These are phyloP conservation scores for Enhydra lutris DNA, from an alignment of 2,113 vertebrate genomes.

Conservation along the genomic window DNA sequence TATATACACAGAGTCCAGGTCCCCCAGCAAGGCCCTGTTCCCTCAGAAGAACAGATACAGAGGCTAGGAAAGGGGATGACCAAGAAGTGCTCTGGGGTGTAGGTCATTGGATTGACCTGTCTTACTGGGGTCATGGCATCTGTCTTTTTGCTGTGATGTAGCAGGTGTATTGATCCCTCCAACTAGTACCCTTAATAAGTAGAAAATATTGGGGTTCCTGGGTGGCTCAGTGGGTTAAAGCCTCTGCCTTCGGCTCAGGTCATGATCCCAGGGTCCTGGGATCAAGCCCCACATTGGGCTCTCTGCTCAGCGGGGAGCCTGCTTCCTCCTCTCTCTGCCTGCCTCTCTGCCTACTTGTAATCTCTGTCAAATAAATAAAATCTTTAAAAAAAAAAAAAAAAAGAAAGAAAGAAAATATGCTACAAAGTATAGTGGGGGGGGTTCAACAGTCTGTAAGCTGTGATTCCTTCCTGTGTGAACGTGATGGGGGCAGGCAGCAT, in stretches of 20 bases:
- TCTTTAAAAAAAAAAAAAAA: too few species aligned
- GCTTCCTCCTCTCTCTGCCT: too few species aligned
- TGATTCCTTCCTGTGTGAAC: background rate
- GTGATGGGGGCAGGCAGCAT: background rate
- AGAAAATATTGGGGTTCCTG: background rate
- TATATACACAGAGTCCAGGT: background rate
- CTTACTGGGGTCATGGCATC: background rate
- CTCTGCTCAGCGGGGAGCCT: too few species aligned
- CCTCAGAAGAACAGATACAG: background rate
- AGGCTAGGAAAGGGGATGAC: background rate
- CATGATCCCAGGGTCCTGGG: too few species aligned
- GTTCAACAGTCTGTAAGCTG: rapidly evolving
- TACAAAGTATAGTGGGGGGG: background rate
- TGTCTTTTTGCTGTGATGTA: background rate
- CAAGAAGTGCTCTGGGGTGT: background rate
- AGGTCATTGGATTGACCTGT: background rate
- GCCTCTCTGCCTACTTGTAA: too few species aligned
- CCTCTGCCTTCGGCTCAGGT: too few species aligned
- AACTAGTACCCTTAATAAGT: background rate
- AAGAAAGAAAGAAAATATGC: background rate
- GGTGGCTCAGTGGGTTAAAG: too few species aligned
- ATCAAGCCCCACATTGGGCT: too few species aligned
- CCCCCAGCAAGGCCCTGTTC: background rate
- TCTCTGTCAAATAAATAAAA: too few species aligned
- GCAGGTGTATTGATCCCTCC: background rate